Evolutionary conservation across 2,888 invertebrate species (phyloP).

Genomic region (Abrostola tripartita): DNA sequence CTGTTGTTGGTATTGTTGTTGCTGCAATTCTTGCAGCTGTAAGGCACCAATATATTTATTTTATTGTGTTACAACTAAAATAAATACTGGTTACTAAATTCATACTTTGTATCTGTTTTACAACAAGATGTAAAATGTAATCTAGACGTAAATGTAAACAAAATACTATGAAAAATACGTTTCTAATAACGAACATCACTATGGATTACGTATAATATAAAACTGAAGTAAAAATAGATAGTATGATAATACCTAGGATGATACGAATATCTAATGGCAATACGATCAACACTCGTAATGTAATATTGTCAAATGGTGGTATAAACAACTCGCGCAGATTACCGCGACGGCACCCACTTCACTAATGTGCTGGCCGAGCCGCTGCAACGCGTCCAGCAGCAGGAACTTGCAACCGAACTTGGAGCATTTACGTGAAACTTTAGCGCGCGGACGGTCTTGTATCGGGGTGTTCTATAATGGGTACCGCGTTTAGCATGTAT

Average conservation of each 20-base stretch:
- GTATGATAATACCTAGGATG: slow-evolving; percentile 15
- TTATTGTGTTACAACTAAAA: slow-evolving; percentile 27
- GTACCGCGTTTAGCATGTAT: slow-evolving; percentile 21
- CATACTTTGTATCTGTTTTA: slow-evolving; percentile 11
- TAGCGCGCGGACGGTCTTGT: slow-evolving; percentile 95
- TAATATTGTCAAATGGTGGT: slow-evolving; percentile 12
- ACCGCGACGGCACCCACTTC: slow-evolving; percentile 74
- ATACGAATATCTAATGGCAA: not conserved
- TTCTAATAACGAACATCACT: slow-evolving; percentile 16
- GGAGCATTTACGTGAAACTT: slow-evolving; percentile 94
- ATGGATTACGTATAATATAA: slow-evolving; percentile 19
- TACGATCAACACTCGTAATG: slow-evolving; percentile 9
- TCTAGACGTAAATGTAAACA: slow-evolving; percentile 33
- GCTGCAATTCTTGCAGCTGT: slow-evolving; percentile 76
- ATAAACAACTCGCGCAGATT: slow-evolving; percentile 54
- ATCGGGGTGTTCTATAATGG: slow-evolving; percentile 83
- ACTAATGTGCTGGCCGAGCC: slow-evolving; percentile 76
- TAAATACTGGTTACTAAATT: not conserved
- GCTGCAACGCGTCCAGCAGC: slow-evolving; percentile 78
- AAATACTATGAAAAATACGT: slow-evolving; percentile 24
- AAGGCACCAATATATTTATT: slow-evolving; percentile 45
- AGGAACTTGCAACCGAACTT: slow-evolving; percentile 91
- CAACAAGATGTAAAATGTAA: slow-evolving; percentile 16
- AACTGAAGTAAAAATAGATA: slow-evolving; percentile 17
- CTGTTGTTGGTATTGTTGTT: slow-evolving; percentile 68